Evolutionary conservation across 2,888 invertebrate species (phyloP), one percentile per base, ranked within the genome.

Genomic region (Pristionchus maxplancki): DNA sequence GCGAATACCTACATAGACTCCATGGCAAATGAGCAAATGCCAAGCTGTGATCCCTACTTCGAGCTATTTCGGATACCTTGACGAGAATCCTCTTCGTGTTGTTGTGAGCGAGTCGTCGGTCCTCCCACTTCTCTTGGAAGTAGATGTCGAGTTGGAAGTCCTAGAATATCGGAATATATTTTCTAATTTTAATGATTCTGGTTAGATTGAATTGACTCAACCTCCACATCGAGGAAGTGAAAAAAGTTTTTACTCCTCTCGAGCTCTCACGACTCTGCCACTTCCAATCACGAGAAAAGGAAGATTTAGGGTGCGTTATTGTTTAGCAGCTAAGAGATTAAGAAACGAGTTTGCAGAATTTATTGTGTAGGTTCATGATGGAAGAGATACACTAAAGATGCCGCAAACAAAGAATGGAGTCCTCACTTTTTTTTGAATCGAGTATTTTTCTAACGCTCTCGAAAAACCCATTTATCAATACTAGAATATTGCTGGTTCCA

Each of bases 81-180:
- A 94, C 91, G 5, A 94, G 91, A 20, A 94, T 93, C 78, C 94
- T 89, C 34, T 93, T 91, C 5, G 92, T 91, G 40, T 91, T 91
- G 85, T 93, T 94, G 89, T 94, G 94, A 37, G 89, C 85, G 31
- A 94, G 90, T 34, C 94, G 90, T n/a, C 90, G 89, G 86, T 94
- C 94, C 40, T 90, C 53, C 94, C 94, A 94, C 74, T 90, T 91
- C 84, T 94, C 91, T 91, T 94, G 94, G 87, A 94, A 94, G 90
- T 94, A 94, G 37, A 94, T 92, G 90, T 94, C 94, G 85, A 94
- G 89, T 90, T 93, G 92, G 89, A 94, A 94, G 86, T 94, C 94
- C 94, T 94, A 90, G 71, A 93, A 91, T 44, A 37, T 67, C 50
- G 50, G 13, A 50, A 50, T 48, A 6, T 6, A 9, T 48, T 48